A percentile compares a stretch with the other conserved stretches of the same genome.
These are phyloP conservation scores for Gryllus longicercus DNA, from an alignment of 2,888 invertebrate genomes.

Conservation along the genomic window DNA sequence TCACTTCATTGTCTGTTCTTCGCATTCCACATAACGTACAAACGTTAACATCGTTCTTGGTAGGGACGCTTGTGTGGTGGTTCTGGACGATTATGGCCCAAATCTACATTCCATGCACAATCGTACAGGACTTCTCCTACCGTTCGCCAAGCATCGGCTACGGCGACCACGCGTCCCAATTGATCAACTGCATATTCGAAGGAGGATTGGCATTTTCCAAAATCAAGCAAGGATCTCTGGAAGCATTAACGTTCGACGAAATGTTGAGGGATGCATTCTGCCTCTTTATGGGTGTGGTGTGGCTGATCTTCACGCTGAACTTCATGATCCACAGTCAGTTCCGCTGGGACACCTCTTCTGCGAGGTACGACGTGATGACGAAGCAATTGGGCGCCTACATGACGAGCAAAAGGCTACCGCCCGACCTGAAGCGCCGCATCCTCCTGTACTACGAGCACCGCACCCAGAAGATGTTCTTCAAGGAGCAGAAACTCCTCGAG, in stretches of 20 bases:
- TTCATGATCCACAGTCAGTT: background rate
- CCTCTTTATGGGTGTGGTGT: background rate
- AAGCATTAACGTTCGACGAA: background rate
- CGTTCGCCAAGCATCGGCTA: background rate
- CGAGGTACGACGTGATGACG: background rate
- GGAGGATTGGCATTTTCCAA: background rate
- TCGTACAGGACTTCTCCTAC: background rate
- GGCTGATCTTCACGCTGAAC: background rate
- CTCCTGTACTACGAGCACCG: background rate
- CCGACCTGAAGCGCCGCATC: background rate
- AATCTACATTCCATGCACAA: background rate
- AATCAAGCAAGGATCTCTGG: background rate
- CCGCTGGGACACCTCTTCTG: background rate
- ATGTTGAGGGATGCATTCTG: background rate
- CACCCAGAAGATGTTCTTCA: background rate
- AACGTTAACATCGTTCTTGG: background rate
- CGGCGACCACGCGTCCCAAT: background rate
- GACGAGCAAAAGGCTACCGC: background rate
- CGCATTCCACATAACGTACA: background rate
- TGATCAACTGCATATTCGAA: background rate
- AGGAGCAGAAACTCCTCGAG: background rate
- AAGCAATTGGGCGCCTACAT: background rate
- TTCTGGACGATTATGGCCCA: background rate
- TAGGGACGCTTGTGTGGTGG: background rate
- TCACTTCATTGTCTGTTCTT: background rate